Evolutionary conservation across 1,140 invertebrate species (phyloP), one percentile per base, ranked within the genome.

Genomic region (Drosophila yakuba): DNA sequence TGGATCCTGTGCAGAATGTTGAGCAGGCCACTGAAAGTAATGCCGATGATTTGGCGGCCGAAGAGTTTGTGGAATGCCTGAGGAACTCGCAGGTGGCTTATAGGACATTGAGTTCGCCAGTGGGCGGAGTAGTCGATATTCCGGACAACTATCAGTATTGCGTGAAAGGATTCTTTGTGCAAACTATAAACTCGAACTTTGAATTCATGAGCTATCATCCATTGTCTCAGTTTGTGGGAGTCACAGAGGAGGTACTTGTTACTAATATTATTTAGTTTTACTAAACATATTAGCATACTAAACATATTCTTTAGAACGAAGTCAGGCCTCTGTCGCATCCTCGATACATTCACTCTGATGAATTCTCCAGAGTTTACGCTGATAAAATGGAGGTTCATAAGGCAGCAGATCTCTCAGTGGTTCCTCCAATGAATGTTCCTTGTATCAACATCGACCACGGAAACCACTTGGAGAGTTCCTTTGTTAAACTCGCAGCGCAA

Each of bases 121-220:
- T 66, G 6, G 47, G 38, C 32, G 61, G 60, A 11, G 38, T 66
- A n/a, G 28, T 20, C 3, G 14, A 54, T 6, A 52, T 66, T 2
- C 28, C 47, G 0, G 20, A 50, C 1, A 52, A 54, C 11, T 38
- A 15, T 36, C n/a, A 52, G 38, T 67, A 68, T 7, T 68, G 64
- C 28, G 32, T 68, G 2, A 68, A 67, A 41, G 64, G 64, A 0
- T 68, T 66, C 39, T 68, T 68, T 52, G 2, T 66, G 3, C 45
- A 28, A 17, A 38, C 47, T 2, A 8, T 52, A 1, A 66, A 38
- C 15, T 17, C n/a, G 3, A 52, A 20, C 3, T 68, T 32, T 66
- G 60, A 66, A 5, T 68, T 68, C 8, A 8, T 68, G 11, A 68
- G 61, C 61, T 68, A 52, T 44, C 39, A 66, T 52, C 64, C 64